phyloP scores from a whole-genome alignment of 2,888 invertebrate genomes.

The Xylocampa areola region DNA sequence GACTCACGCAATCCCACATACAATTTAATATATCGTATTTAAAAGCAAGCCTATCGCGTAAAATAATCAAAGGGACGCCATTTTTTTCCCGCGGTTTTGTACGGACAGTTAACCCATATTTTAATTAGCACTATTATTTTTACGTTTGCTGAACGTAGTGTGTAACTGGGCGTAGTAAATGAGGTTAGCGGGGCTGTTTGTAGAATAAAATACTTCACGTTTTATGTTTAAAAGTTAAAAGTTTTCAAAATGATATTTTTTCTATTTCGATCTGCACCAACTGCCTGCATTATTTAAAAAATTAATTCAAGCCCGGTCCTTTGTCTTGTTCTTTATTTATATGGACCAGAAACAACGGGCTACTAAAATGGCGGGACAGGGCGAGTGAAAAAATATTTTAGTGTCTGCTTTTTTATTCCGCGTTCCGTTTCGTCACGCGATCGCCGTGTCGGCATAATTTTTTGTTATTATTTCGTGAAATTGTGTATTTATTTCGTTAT shows the following conservation, averaged over 20 bases:
- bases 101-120: conserved; percentile 74
- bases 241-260: too few species aligned
- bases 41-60: conserved; percentile 22
- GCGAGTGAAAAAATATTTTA: conserved; percentile 49
- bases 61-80: conserved; percentile 40
- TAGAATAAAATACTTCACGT: too few species aligned
- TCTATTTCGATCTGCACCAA: too few species aligned
- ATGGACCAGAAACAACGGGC: conserved; percentile 4
- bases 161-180: conserved; percentile 11
- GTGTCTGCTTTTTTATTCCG: conserved; percentile 56
- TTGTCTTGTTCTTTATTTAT: not conserved
- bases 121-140: conserved; percentile 67
- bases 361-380: conserved; percentile 49
- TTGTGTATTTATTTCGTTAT: conserved; percentile 59
- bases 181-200: too few species aligned
- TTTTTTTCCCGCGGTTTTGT: conserved; percentile 61
- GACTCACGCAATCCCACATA: conserved; percentile 43
- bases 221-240: too few species aligned
- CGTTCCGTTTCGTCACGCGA: conserved; percentile 61
- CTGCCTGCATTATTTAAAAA: too few species aligned
- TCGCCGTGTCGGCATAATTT: conserved; percentile 54
- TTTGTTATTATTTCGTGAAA: conserved; percentile 57
- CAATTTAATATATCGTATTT: conserved; percentile 10
- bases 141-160: conserved; percentile 31
- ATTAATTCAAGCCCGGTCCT: not conserved